Percentiles rank a stretch among this genome's conserved stretches.
Conservation (phyloP, 2,888 invertebrate genomes). For the Gari tellinella region DNA sequence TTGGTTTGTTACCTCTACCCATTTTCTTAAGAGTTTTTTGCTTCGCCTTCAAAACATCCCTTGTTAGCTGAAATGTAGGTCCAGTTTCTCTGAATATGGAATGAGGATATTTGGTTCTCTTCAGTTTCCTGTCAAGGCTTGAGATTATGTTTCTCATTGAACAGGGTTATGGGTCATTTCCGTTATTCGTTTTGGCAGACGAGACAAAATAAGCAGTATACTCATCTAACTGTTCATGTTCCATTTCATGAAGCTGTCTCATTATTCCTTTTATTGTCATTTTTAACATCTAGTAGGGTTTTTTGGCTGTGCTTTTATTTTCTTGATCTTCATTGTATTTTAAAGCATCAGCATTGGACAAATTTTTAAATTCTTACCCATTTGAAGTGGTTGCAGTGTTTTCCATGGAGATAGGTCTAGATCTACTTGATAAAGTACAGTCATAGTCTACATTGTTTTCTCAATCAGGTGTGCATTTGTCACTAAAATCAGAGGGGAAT, state of each 20-base stretch:
- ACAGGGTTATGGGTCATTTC: conserved; percentile 20
- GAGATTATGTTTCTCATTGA: conserved; percentile 16
- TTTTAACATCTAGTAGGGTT: conserved; percentile 19
- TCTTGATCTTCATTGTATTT: conserved; percentile 12
- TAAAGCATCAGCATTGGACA: conserved; percentile 8
- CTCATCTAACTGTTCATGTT: conserved; percentile 17
- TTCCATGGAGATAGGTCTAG: too few species aligned
- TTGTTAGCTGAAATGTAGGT: conserved; percentile 12
- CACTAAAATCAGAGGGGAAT: too few species aligned
- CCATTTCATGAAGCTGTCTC: conserved; percentile 18
- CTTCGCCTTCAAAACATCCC: conserved; percentile 8
- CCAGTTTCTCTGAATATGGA: conserved; percentile 4
- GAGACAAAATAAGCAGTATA: conserved; percentile 13
- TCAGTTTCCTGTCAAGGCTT: conserved; percentile 24
- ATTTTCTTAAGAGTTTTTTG: conserved; percentile 11
- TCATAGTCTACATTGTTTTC: too few species aligned
- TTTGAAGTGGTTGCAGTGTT: too few species aligned
- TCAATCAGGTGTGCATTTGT: too few species aligned
- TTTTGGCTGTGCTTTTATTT: conserved; percentile 24
- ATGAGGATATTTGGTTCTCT: conserved; percentile 16
- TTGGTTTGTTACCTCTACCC: conserved; percentile 38
- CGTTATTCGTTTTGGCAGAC: conserved; percentile 13
- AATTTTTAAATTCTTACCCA: neutral
- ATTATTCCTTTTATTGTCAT: conserved; percentile 6
- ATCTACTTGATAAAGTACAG: too few species aligned